Conservation (phyloP, 92 coral and sea anemone genomes). For the Paramuricea clavata region DNA sequence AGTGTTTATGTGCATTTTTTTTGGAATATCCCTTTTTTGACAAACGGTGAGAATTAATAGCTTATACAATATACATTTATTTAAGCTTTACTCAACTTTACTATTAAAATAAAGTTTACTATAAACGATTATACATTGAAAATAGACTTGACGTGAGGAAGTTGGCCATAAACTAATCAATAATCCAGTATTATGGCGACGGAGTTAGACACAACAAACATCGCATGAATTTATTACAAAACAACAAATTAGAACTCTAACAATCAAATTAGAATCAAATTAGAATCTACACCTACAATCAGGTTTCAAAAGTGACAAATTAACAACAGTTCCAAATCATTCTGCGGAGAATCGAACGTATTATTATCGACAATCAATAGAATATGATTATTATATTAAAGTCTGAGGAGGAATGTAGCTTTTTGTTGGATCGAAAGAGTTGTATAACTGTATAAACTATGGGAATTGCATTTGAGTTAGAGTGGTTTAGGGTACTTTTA, state of each 20-base stretch:
- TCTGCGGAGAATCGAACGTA: background rate
- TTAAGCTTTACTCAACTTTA: background rate
- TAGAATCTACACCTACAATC: background rate
- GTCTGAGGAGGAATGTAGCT: no score
- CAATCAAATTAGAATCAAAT: background rate
- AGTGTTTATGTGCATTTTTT: background rate
- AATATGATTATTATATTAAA: background rate
- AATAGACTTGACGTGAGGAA: background rate
- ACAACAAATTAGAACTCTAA: background rate
- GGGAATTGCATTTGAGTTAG: background rate
- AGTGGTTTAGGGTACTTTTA: background rate
- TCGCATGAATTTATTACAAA: background rate
- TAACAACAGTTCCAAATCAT: background rate
- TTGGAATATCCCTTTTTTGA: background rate
- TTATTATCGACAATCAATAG: constrained; percentile 3
- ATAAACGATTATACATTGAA: background rate
- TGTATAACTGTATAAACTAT: background rate
- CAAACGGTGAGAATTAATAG: background rate
- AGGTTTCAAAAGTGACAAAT: background rate
- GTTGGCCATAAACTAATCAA: background rate
- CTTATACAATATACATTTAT: background rate
- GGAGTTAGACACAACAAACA: background rate
- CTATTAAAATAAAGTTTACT: background rate
- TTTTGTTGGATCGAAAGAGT: background rate
- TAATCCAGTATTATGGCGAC: background rate